Evolutionary conservation across 2,888 invertebrate genomes (phyloP).

Genomic region (Lithosia quadra): DNA sequence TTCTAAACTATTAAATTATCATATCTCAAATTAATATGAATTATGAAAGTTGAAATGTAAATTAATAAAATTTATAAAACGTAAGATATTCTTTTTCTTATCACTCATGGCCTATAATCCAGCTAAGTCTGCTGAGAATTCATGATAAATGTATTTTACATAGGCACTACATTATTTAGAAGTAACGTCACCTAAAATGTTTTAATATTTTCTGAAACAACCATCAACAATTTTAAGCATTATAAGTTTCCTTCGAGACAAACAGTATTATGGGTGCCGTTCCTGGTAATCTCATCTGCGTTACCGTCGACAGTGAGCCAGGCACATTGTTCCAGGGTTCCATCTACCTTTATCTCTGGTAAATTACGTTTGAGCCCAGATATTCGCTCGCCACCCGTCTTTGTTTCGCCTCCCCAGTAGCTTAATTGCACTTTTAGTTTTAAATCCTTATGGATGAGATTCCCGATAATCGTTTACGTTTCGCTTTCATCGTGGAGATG

Average conservation of each 20-base stretch:
- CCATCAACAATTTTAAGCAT: conserved; percentile 41
- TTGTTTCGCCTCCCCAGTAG: conserved; percentile 43
- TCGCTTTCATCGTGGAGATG: background rate
- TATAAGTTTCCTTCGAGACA: conserved; percentile 49
- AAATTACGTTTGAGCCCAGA: conserved; percentile 67
- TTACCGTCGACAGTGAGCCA: conserved; percentile 47
- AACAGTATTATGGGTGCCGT: conserved; percentile 61
- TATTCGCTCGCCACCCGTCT: conserved; percentile 46
- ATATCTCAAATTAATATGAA: too few relatives aligned
- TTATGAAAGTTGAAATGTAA: too few relatives aligned
- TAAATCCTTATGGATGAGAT: conserved; percentile 42
- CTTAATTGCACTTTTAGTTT: conserved; percentile 59
- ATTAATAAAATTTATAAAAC: too few relatives aligned
- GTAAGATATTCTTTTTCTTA: too few relatives aligned
- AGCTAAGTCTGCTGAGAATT: background rate
- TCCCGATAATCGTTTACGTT: conserved; percentile 26
- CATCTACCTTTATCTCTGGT: conserved; percentile 66
- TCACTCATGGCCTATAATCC: background rate
- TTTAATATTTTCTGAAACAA: conserved; percentile 15
- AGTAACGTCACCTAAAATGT: background rate
- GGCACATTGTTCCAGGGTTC: conserved; percentile 64
- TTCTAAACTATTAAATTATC: too few relatives aligned
- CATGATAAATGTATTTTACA: background rate
- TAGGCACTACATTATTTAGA: too few relatives aligned
- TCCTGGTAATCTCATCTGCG: conserved; percentile 70